Percentiles rank a stretch among this genome's conserved stretches.
phyloP scores from a whole-genome alignment of 2,888 invertebrate species.

The Lasius fuliginosus region DNA sequence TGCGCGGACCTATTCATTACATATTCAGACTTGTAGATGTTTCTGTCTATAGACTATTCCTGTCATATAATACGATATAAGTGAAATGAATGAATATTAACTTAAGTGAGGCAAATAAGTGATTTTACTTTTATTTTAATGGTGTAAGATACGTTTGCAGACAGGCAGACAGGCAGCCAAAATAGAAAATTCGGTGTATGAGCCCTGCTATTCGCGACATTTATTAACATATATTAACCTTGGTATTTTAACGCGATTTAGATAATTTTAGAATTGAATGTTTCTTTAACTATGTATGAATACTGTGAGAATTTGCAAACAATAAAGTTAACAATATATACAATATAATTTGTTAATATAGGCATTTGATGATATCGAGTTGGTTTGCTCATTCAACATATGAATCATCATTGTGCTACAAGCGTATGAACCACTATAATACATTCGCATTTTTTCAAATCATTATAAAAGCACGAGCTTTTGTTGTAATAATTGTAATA shows the following conservation, averaged over 20 bases:
- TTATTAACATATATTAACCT: constrained; percentile 1
- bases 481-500: constrained; percentile 22
- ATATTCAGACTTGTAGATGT: background rate
- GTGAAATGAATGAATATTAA: background rate
- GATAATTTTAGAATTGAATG: background rate
- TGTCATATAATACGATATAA: background rate
- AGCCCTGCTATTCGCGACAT: background rate
- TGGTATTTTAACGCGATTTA: constrained; percentile 23
- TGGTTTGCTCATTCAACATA: background rate
- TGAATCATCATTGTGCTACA: background rate
- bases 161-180: background rate
- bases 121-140: background rate
- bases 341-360: constrained; percentile 7
- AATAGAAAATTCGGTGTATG: background rate
- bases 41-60: background rate
- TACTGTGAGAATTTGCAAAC: constrained; percentile 15
- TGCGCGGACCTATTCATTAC: background rate
- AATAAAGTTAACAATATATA: constrained; percentile 24
- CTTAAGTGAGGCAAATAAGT: background rate
- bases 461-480: background rate
- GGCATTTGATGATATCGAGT: background rate
- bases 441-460: background rate
- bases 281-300: background rate
- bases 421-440: background rate
- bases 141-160: background rate